Conservation (phyloP, 2,888 invertebrate genomes). For the Oxyteleia sp. region DNA sequence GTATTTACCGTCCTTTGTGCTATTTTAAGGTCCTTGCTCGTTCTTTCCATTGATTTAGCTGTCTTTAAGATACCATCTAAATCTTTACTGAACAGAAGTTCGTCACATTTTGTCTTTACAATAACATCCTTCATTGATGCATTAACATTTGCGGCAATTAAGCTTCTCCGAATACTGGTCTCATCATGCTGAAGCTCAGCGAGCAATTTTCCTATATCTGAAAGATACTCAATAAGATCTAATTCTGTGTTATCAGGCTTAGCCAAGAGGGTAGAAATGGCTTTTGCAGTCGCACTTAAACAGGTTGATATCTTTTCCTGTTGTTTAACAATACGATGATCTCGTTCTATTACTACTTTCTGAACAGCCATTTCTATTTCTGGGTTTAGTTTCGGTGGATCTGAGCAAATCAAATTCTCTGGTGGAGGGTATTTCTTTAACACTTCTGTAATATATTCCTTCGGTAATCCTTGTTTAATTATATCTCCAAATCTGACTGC, state of each 20-base stretch:
- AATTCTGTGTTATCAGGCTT: neutral
- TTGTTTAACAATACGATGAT: slow-evolving; percentile 26
- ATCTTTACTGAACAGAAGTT: slow-evolving; percentile 29
- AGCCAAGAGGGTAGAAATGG: slow-evolving; percentile 4
- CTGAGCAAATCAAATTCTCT: slow-evolving; percentile 2
- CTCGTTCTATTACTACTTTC: slow-evolving; percentile 17
- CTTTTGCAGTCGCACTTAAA: slow-evolving; percentile 16
- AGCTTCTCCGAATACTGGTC: slow-evolving; percentile 28
- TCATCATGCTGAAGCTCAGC: slow-evolving; percentile 46
- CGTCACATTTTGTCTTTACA: slow-evolving; percentile 6
- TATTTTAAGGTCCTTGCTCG: no score
- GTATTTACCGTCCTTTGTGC: no score
- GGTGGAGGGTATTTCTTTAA: slow-evolving; percentile 11
- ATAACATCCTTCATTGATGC: slow-evolving; percentile 30
- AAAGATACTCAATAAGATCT: slow-evolving; percentile 28
- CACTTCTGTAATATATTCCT: neutral
- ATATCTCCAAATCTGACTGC: slow-evolving; percentile 6
- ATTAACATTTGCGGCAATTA: slow-evolving; percentile 49
- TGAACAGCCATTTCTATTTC: slow-evolving; percentile 6
- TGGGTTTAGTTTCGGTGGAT: slow-evolving; percentile 21
- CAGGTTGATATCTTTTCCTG: slow-evolving; percentile 35
- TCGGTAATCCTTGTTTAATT: slow-evolving; percentile 25
- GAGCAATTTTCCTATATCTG: slow-evolving; percentile 15
- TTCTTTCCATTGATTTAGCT: slow-evolving; percentile 29
- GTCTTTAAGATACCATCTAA: slow-evolving; percentile 30